A percentile compares a stretch with the other conserved stretches of the same genome.
These are phyloP conservation scores for Thamnophis sirtalis DNA, from an alignment of 2,113 vertebrate species.

Conservation along the genomic window DNA sequence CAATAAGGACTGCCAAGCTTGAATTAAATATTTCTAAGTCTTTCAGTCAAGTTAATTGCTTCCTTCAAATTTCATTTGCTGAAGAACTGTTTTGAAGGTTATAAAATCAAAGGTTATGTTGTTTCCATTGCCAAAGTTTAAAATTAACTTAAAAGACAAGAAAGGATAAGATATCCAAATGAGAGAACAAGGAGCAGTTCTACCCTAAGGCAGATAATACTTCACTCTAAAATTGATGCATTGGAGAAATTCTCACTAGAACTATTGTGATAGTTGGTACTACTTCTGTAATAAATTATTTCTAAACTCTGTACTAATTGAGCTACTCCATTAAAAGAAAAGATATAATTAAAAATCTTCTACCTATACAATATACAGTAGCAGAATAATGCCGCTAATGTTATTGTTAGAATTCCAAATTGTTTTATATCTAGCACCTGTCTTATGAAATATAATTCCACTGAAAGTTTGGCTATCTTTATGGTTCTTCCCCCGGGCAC, in stretches of 20 bases:
- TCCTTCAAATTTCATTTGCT: slow-evolving; percentile 21
- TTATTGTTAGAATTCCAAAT: neutral
- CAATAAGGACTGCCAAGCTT: neutral
- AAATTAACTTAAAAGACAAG: neutral
- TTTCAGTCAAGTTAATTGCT: slow-evolving; percentile 13
- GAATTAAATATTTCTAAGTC: neutral
- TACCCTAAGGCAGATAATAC: slow-evolving; percentile 16
- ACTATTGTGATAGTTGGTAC: neutral
- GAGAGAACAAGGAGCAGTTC: neutral
- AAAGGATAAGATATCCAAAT: slow-evolving; percentile 1
- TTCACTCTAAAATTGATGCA: neutral
- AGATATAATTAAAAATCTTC: slow-evolving; percentile 15
- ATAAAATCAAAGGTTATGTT: slow-evolving; percentile 14
- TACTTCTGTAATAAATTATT: neutral
- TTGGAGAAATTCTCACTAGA: neutral
- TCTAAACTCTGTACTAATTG: neutral
- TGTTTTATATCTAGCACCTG: neutral
- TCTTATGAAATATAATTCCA: neutral
- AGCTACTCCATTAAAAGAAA: slow-evolving; percentile 17
- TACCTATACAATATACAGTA: neutral
- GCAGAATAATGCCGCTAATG: neutral
- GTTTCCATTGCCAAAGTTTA: slow-evolving; percentile 17
- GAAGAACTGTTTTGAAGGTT: neutral
- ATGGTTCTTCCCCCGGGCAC: neutral
- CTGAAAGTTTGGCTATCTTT: neutral